A percentile compares a stretch with the other conserved stretches of the same genome.
phyloP scores from a whole-genome alignment of 2,888 invertebrate species.

The Rhodophaea formosa region DNA sequence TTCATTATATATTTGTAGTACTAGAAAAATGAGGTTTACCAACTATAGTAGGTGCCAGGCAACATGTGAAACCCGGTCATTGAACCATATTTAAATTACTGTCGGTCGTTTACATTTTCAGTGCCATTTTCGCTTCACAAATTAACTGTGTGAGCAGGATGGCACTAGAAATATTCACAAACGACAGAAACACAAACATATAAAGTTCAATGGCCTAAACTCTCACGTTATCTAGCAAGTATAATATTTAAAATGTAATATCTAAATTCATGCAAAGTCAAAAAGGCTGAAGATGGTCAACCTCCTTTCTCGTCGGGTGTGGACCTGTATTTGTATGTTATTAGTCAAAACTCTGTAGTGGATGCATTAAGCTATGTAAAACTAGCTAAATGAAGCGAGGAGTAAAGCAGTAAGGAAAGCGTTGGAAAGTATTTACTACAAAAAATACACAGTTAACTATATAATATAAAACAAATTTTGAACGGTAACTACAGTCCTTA shows the following conservation, averaged over 20 bases:
- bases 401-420: slow-evolving; percentile 25
- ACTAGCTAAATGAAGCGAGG: slow-evolving; percentile 38
- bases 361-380: slow-evolving; percentile 48
- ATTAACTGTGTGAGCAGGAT: neutral
- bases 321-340: slow-evolving; percentile 57
- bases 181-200: neutral
- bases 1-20: slow-evolving; percentile 45
- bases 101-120: neutral
- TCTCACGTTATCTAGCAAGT: neutral
- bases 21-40: slow-evolving; percentile 47
- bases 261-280: slow-evolving; percentile 17
- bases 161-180: neutral
- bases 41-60: neutral
- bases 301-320: slow-evolving; percentile 38
- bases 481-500: neutral
- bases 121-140: neutral
- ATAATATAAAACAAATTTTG: neutral
- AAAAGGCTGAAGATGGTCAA: slow-evolving; percentile 16
- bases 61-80: neutral
- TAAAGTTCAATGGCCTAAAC: neutral
- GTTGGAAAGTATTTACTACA: slow-evolving; percentile 6
- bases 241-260: neutral
- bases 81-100: neutral
- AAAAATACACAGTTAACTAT: neutral
- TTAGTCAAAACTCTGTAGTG: slow-evolving; percentile 52